Conservation (phyloP, 2,113 vertebrate genomes). For the Amphiprion ocellaris region DNA sequence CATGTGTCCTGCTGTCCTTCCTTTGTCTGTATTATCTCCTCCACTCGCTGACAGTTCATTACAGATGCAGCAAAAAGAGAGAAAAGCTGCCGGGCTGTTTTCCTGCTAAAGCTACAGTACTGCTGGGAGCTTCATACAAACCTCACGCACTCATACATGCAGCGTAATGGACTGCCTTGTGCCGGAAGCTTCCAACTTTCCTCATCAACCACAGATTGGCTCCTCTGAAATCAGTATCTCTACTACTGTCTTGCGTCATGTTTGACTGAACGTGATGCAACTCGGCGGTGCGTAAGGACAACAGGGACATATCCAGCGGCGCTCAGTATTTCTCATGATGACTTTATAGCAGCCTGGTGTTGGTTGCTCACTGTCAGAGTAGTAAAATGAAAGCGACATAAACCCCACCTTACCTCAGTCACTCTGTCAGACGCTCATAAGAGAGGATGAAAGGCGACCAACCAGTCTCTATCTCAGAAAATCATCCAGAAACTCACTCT, state of each 20-base stretch:
- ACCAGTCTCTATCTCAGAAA: neutral
- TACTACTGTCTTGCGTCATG: conserved; percentile 4
- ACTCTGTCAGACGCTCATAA: neutral
- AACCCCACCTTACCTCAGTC: neutral
- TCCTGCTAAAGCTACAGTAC: neutral
- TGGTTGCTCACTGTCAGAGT: neutral
- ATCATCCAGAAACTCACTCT: neutral
- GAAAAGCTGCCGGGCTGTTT: conserved; percentile 24
- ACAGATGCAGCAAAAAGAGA: conserved; percentile 32
- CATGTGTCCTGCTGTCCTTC: conserved; percentile 14
- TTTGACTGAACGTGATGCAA: conserved; percentile 36
- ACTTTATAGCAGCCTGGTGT: neutral
- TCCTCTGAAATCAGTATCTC: conserved; percentile 12
- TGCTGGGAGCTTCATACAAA: neutral
- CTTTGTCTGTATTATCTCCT: neutral
- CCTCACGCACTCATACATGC: neutral
- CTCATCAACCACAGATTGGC: neutral
- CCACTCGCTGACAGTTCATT: conserved; percentile 41
- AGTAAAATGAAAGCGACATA: neutral
- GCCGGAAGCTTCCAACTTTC: too few relatives aligned
- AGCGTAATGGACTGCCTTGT: neutral
- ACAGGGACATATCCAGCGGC: neutral
- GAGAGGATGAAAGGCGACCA: neutral
- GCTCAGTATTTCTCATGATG: conserved; percentile 12
- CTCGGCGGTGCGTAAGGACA: neutral